Conservation (phyloP, 2,888 invertebrate species). For the Emesis russula region DNA sequence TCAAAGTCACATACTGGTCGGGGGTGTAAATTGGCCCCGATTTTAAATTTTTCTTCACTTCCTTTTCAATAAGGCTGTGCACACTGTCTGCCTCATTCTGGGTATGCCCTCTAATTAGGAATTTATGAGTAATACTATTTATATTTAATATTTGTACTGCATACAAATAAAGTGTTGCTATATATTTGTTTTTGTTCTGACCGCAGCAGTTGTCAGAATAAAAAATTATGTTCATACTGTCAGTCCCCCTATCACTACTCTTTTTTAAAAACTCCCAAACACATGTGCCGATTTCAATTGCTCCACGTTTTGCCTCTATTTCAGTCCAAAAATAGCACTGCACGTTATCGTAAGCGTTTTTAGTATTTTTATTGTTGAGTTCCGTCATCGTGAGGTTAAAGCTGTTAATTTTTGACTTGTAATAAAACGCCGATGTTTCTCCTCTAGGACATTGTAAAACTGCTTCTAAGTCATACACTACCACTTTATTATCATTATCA, state of each 20-base stretch:
- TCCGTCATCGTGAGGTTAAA: constrained; percentile 54
- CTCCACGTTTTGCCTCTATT: constrained; percentile 74
- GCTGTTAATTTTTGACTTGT: constrained; percentile 74
- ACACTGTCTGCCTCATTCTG: constrained; percentile 82
- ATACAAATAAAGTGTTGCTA: constrained; percentile 30
- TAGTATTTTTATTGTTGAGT: constrained; percentile 27
- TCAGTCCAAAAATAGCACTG: constrained; percentile 82
- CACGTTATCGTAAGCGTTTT: constrained; percentile 43
- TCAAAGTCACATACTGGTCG: constrained; percentile 49
- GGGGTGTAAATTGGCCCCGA: constrained; percentile 86
- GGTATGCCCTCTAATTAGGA: constrained; percentile 19
- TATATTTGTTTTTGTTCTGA: constrained; percentile 65
- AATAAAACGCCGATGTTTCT: constrained; percentile 71
- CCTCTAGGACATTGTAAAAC: constrained; percentile 79
- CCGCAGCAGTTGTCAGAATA: constrained; percentile 59
- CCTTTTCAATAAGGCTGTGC: constrained; percentile 80
- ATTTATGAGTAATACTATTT: constrained; percentile 46
- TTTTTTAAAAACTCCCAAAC: constrained; percentile 62
- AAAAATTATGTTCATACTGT: constrained; percentile 28
- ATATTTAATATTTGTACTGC: constrained; percentile 41
- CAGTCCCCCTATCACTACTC: too few species aligned
- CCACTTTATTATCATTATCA: constrained; percentile 45
- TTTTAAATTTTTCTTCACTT: constrained; percentile 76
- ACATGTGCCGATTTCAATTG: constrained; percentile 77
- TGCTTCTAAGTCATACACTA: constrained; percentile 83